phyloP scores from a whole-genome alignment of 2,113 vertebrate genomes.

The Alaudala cheleensis region DNA sequence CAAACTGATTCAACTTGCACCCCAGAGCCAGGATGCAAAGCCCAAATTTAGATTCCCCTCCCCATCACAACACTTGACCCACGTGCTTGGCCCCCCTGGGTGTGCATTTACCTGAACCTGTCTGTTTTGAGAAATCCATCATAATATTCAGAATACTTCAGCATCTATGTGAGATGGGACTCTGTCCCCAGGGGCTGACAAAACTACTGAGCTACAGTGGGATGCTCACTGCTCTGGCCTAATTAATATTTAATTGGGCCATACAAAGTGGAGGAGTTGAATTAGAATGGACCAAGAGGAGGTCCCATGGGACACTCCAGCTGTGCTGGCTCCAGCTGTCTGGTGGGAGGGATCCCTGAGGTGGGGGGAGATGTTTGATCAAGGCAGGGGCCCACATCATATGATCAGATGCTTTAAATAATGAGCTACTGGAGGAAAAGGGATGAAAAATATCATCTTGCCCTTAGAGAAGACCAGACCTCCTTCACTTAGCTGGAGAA shows the following conservation, averaged over 20 bases:
- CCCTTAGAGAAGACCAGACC: not conserved
- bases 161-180: not conserved
- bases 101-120: fast-evolving
- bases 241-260: not conserved
- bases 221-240: not conserved
- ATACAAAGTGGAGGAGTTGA: not conserved
- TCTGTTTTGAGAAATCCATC: not conserved
- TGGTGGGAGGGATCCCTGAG: not conserved
- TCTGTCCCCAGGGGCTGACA: not conserved
- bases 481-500: not conserved
- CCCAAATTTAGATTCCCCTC: not conserved
- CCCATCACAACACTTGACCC: not conserved
- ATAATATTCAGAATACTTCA: not conserved
- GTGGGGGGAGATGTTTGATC: not conserved
- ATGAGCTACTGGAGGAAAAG: not conserved
- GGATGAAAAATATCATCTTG: not conserved
- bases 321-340: not conserved
- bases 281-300: not conserved
- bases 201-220: not conserved
- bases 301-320: not conserved
- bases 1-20: not conserved
- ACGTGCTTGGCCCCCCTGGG: fast-evolving
- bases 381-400: not conserved
- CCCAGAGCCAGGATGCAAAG: not conserved
- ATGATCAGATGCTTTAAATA: not conserved